Evolutionary conservation across 2,113 vertebrate genomes (phyloP).

Genomic region (Clarias batrachus): DNA sequence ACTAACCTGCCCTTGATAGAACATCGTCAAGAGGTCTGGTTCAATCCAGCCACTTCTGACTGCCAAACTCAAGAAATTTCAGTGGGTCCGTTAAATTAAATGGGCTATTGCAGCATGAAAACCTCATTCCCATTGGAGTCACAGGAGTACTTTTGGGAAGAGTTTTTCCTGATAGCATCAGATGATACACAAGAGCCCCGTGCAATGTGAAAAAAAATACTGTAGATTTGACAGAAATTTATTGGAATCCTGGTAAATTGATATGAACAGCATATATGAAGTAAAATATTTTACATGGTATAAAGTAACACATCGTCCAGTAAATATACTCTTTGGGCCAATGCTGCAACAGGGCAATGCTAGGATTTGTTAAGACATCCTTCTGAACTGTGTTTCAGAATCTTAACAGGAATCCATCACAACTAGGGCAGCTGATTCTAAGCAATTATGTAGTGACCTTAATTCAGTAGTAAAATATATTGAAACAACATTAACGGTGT

Average conservation of each 20-base stretch:
- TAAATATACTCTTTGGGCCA: not conserved
- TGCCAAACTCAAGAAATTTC: too few species aligned
- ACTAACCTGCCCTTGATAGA: too few species aligned
- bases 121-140: too few species aligned
- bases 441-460: not conserved
- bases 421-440: not conserved
- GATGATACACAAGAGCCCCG: too few species aligned
- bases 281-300: not conserved
- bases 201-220: too few species aligned
- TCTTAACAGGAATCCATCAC: not conserved
- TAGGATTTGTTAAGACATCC: not conserved
- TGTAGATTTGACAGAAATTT: not conserved
- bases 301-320: not conserved
- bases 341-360: not conserved
- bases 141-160: too few species aligned
- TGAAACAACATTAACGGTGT: not conserved
- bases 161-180: too few species aligned
- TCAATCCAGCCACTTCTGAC: too few species aligned
- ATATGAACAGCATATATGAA: too few species aligned
- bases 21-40: too few species aligned
- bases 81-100: too few species aligned
- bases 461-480: not conserved
- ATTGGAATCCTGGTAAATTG: not conserved
- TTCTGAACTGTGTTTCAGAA: not conserved
- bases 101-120: too few species aligned